These are phyloP conservation scores for Pteropus alecto DNA, from an alignment of 2,113 vertebrate genomes.

Conservation along the genomic window DNA sequence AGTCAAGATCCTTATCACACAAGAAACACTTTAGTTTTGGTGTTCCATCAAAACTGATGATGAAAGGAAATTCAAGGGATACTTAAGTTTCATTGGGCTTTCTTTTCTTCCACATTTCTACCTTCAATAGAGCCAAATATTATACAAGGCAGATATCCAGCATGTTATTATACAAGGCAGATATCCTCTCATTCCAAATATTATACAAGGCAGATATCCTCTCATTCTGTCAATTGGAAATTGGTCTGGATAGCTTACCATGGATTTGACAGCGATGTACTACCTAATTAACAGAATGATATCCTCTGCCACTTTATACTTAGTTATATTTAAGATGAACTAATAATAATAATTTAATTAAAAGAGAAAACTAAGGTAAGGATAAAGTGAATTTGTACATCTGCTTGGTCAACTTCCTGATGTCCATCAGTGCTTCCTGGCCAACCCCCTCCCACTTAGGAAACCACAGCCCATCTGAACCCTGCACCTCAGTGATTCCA, in stretches of 20 bases:
- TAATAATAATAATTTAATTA: background rate
- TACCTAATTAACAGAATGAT: background rate
- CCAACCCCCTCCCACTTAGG: accelerated
- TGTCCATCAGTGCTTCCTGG: background rate
- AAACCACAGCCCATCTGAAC: background rate
- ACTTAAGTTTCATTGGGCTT: background rate
- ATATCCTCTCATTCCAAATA: background rate
- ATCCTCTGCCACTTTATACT: background rate
- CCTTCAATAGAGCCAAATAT: background rate
- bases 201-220: background rate
- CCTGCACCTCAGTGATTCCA: background rate
- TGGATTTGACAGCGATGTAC: background rate
- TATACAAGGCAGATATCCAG: background rate
- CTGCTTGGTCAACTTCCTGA: background rate
- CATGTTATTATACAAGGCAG: background rate
- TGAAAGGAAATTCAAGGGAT: background rate
- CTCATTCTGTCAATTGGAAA: background rate
- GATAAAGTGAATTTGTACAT: background rate
- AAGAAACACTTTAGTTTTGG: background rate
- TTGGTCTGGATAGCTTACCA: background rate
- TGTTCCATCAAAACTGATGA: background rate
- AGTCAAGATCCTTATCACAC: background rate
- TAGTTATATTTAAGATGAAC: background rate
- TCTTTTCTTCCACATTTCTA: background rate
- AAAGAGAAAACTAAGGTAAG: background rate